Base-by-base conservation (phyloP, 1,140 invertebrate species). In the Magallana gigas region DNA sequence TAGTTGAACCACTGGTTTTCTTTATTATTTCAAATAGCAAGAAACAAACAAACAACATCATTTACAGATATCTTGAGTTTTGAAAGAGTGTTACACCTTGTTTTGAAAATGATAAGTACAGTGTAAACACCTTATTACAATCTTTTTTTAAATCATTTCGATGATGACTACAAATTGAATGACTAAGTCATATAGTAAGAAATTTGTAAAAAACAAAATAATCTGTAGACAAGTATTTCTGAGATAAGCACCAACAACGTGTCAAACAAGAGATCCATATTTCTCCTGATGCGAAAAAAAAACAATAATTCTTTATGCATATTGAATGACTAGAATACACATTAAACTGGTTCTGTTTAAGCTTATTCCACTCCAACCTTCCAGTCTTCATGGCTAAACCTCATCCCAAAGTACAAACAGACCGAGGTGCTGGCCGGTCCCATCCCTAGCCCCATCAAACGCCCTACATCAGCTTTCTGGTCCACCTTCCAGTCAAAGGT, bases 401-500 rank as follows among this genome's bases (percentile, higher is more conserved):
- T 90, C 84, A 92, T 90, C 16, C 90, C 93, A 91, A 93, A 93
- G 86, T 91, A 93, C 29, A 93, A 90, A 18, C 57, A 81, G 88
- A 84, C 81, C 84, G 80, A 29, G 36, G 12, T 16, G 48, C 23
- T 11, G 18, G 12, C 1, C 76, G 68, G 4, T 64, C 58, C 64
- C 87, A 85, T 16, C 59, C 84, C 11, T 82, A 14, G 8, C 83
- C 59, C 14, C 85, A 86, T 11, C 71, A 76, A 23, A 85, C 85
- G 16, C 89, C 88, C 8, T 80, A 14, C 0, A 82, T 84, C 59
- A 64, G 6, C 83, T 57, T 11, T 56, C 36, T 85, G 86, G 59
- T 88, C 68, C 56, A 92, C 85, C 64, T 92, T 93, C 94, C 94
- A 94, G 88, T 94, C 94, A 90, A 94, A 93, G 58, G 94, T 92